Conservation (phyloP, 2,113 vertebrate genomes). For the Oncorhynchus kisutch region DNA sequence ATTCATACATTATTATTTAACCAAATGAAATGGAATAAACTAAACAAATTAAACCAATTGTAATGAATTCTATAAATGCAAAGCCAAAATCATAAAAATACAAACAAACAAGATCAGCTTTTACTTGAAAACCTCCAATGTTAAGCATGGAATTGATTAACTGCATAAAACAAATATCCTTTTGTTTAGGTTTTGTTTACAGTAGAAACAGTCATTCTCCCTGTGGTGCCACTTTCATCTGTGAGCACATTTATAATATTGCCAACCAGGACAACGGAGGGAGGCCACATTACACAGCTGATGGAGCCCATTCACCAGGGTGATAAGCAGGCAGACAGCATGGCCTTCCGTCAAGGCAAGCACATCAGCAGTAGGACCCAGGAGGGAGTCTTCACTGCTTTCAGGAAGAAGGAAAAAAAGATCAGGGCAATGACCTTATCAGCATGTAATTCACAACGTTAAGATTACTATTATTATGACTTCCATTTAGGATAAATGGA, state of each 20-base stretch:
- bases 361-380: neutral
- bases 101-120: neutral
- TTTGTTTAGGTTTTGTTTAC: constrained; percentile 9
- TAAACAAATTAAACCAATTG: neutral
- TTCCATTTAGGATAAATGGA: no score
- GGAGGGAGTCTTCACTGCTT: neutral
- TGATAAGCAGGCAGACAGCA: neutral
- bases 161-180: neutral
- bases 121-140: neutral
- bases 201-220: neutral
- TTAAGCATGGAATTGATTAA: neutral
- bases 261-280: constrained; percentile 1
- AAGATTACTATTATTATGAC: neutral
- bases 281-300: constrained; percentile 5
- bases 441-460: neutral
- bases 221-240: constrained; percentile 11
- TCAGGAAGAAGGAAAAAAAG: neutral
- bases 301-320: constrained; percentile 2
- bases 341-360: neutral
- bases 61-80: no score
- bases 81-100: neutral
- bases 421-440: neutral
- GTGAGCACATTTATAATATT: constrained; percentile 21
- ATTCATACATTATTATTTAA: neutral
- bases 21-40: neutral